phyloP scores from a whole-genome alignment of 2,113 vertebrate genomes.

The Smithornis capensis region DNA sequence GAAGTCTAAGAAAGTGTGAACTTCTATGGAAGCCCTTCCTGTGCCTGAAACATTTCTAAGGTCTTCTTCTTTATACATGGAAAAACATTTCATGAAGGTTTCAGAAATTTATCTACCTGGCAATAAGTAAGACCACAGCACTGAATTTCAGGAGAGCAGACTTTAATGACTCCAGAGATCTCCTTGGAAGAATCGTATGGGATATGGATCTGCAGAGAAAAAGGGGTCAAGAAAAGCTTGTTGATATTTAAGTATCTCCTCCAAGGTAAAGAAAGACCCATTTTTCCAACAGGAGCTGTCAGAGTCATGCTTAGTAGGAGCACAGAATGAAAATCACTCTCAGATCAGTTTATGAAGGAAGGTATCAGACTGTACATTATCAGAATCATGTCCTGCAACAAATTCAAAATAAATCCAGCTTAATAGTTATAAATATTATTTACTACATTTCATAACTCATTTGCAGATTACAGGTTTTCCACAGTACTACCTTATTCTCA shows the following conservation, averaged over 20 bases:
- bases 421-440: neutral
- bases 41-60: neutral
- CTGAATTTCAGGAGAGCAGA: neutral
- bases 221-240: neutral
- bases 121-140: neutral
- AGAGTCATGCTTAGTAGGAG: neutral
- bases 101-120: neutral
- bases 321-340: neutral
- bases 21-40: neutral
- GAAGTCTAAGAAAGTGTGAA: neutral
- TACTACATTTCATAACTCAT: neutral
- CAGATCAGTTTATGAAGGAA: neutral
- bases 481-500: neutral
- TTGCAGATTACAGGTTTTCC: constrained; percentile 20
- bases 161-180: neutral
- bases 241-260: neutral
- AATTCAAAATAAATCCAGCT: neutral
- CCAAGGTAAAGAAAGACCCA: neutral
- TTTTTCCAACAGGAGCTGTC: neutral
- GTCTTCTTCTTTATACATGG: neutral
- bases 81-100: neutral
- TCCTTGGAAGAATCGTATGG: neutral
- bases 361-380: neutral
- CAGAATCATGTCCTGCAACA: neutral
- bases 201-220: neutral